Evolutionary conservation across 2,888 invertebrate genomes (phyloP).

Genomic region (Encarsia formosa): DNA sequence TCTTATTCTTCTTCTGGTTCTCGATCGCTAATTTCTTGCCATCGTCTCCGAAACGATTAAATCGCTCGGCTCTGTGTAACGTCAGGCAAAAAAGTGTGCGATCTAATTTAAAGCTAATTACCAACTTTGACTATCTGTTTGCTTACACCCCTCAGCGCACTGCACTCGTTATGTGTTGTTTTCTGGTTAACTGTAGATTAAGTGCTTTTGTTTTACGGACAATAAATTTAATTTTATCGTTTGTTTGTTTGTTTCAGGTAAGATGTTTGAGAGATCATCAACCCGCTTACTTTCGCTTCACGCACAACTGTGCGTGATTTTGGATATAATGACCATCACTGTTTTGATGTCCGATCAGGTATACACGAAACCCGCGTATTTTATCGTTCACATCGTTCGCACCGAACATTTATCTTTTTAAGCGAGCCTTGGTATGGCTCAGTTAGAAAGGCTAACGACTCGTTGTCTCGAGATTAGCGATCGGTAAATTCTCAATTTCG

Average conservation of each 20-base stretch:
- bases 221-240: conserved; percentile 13
- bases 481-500: no score
- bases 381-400: no score
- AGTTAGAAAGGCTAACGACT: no score
- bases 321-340: no score
- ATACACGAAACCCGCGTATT: no score
- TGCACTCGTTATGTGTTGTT: neutral
- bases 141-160: neutral
- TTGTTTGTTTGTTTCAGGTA: conserved; percentile 26
- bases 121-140: neutral
- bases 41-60: conserved; percentile 39
- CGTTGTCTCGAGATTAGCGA: no score
- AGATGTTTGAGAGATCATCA: conserved; percentile 31
- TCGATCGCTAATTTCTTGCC: conserved; percentile 41
- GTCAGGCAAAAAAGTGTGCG: conserved; percentile 14
- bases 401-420: no score
- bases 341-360: no score
- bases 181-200: conserved; percentile 10
- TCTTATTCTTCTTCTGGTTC: conserved; percentile 21
- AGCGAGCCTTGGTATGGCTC: no score
- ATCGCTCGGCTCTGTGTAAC: conserved; percentile 25
- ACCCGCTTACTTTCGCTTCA: conserved; percentile 26
- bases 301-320: no score
- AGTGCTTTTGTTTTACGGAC: conserved; percentile 7
- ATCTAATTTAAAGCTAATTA: conserved; percentile 28